Evolutionary conservation across 2,888 invertebrate species (phyloP).

Genomic region (Agrypnus murinus): DNA sequence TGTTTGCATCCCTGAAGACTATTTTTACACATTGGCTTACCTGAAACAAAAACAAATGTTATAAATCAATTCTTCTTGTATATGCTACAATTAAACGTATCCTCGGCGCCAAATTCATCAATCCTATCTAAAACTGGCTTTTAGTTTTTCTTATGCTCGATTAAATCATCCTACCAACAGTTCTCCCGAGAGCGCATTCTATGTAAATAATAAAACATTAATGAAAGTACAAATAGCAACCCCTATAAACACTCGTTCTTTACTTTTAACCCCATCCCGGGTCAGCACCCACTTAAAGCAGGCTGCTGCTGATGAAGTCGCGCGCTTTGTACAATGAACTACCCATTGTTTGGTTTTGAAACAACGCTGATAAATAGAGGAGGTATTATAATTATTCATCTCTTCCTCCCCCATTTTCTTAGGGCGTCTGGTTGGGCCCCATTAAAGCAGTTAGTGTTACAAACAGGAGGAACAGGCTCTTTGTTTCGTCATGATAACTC

Average conservation of each 20-base stretch:
- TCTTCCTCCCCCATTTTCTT: slow-evolving; percentile 1
- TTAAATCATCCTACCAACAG: neutral
- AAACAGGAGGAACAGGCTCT: slow-evolving; percentile 13
- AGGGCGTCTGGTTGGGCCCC: slow-evolving; percentile 17
- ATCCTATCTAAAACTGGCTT: too few species aligned
- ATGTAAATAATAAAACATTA: slow-evolving; percentile 8
- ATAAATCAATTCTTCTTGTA: too few species aligned
- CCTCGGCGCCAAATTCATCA: too few species aligned
- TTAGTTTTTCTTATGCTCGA: too few species aligned
- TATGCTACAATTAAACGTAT: too few species aligned
- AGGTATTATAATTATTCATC: slow-evolving; percentile 31
- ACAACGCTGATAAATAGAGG: slow-evolving; percentile 26
- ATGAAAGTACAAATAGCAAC: slow-evolving; percentile 24
- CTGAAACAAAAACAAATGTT: too few species aligned
- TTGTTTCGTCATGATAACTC: neutral
- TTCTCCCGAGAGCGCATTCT: neutral
- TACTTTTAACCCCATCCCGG: slow-evolving; percentile 26
- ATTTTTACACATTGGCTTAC: too few species aligned
- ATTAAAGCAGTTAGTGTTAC: slow-evolving; percentile 18
- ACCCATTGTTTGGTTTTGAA: slow-evolving; percentile 28
- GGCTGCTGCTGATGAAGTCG: slow-evolving; percentile 27
- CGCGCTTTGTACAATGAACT: slow-evolving; percentile 24
- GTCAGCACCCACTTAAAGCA: slow-evolving; percentile 26
- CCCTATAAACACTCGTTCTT: slow-evolving; percentile 26
- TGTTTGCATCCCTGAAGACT: too few species aligned